Evolutionary conservation across 2,113 vertebrate species (phyloP).

Genomic region (Phalacrocorax brasilianus): DNA sequence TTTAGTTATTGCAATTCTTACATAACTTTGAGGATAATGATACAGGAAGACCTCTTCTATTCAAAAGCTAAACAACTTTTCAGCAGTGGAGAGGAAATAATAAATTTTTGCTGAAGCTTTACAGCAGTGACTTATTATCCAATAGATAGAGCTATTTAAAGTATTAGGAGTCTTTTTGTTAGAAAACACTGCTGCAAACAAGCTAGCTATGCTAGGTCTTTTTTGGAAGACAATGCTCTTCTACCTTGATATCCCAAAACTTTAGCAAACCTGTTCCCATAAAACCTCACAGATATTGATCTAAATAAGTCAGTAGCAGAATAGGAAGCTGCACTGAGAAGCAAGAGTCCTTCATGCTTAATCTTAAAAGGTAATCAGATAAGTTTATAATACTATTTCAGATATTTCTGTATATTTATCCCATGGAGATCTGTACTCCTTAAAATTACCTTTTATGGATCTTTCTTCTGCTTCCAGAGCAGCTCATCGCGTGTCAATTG

Average conservation of each 20-base stretch:
- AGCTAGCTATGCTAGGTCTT: not conserved
- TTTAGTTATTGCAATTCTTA: not conserved
- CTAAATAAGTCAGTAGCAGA: not conserved
- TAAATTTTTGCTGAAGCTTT: not conserved
- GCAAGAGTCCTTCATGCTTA: not conserved
- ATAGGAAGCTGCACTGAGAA: not conserved
- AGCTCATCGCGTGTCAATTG: rapidly evolving
- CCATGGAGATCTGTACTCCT: not conserved
- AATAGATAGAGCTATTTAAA: not conserved
- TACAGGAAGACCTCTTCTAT: not conserved
- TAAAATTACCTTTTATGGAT: not conserved
- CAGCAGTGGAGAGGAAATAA: not conserved
- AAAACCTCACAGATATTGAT: not conserved
- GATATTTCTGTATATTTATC: not conserved
- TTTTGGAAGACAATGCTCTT: not conserved
- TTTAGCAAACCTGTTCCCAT: not conserved
- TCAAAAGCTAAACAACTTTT: not conserved
- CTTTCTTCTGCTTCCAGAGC: not conserved
- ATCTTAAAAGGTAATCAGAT: not conserved
- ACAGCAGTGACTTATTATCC: not conserved
- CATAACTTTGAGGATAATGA: not conserved
- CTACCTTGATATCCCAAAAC: not conserved
- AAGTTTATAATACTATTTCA: not conserved
- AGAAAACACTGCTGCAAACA: not conserved
- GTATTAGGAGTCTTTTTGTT: not conserved